A percentile compares a stretch with the other conserved stretches of the same genome.
These are phyloP conservation scores for Heliconius ismenius DNA, from an alignment of 2,888 invertebrate species.

Conservation along the genomic window DNA sequence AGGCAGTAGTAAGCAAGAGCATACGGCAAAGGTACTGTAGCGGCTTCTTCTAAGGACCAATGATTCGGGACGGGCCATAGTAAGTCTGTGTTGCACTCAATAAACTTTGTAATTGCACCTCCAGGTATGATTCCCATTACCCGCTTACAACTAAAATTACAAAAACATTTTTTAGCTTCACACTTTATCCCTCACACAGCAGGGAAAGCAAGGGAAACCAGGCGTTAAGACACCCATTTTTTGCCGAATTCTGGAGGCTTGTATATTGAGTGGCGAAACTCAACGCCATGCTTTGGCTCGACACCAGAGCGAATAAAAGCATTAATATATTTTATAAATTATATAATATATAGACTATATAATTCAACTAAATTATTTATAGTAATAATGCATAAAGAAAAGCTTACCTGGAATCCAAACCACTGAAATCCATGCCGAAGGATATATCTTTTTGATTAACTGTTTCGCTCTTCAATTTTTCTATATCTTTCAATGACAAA, in stretches of 20 bases:
- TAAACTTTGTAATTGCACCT: not conserved
- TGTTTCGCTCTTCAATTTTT: not conserved
- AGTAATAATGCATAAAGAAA: not conserved
- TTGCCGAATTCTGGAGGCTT: no score
- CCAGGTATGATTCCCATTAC: conserved; percentile 8
- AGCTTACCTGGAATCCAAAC: not conserved
- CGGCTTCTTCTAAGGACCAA: conserved; percentile 23
- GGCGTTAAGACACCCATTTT: no score
- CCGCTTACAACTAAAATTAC: not conserved
- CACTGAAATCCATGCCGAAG: conserved; percentile 17
- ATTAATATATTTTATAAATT: no score
- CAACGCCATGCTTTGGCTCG: no score
- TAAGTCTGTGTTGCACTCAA: not conserved
- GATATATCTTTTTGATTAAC: not conserved
- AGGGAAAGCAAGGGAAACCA: no score
- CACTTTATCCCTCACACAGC: no score
- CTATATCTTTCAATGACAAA: not conserved
- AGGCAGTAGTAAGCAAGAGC: conserved; percentile 13
- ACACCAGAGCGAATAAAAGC: no score
- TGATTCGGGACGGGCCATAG: not conserved
- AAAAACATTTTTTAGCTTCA: no score
- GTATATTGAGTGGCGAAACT: no score
- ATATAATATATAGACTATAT: no score
- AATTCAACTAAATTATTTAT: not conserved
- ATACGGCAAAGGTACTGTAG: conserved; percentile 1